Evolutionary conservation across 2,113 vertebrate genomes (phyloP), one percentile per base, ranked within the genome.

Genomic region (Pelecanus crispus): DNA sequence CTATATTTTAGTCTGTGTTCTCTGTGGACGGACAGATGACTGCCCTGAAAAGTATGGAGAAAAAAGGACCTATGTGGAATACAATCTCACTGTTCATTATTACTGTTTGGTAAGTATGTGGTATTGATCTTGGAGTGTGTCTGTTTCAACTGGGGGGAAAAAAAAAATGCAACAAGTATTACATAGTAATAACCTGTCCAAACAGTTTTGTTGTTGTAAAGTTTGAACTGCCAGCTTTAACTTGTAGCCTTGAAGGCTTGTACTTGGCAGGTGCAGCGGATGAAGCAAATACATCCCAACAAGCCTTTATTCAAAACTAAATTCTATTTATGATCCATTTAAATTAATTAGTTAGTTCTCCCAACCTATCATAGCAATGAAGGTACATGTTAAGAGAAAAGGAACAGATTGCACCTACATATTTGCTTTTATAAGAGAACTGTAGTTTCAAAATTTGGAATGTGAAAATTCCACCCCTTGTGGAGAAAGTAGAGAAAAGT

Each of bases 1-100:
- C 42, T 94, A 0, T 96, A 6, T 95, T 98, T 88, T 89, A 99
- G 99, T 94, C 68, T 99, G 99, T 97, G 97, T 96, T 95, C 98
- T 99, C 75, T 99, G 99, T 97, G 98, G 98, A 90, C 97, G 96
- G 86, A 92, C 90, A 87, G 99, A 99, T 65, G 98, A 99, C 79
- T 99, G 98, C 89, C 98, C 99, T 44, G 98, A 98, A 88, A 98
- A 99, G 92, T 99, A 99, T 75, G 99, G 99, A 62, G 99, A 99
- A 85, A 99, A 99, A 94, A 98, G 98, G 81, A 98, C 97, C 36
- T 96, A 98, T 13, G 85, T 97, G 62, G 97, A 99, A 50, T 97
- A 98, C 78, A 97, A 98, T 47, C 96, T 99, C 38, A 99, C 98
- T 45, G 97, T 99, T 80, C 99, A 99, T 97, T 99, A 99, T 96